Conservation (phyloP, 2,113 vertebrate species). For the Rostratula benghalensis region DNA sequence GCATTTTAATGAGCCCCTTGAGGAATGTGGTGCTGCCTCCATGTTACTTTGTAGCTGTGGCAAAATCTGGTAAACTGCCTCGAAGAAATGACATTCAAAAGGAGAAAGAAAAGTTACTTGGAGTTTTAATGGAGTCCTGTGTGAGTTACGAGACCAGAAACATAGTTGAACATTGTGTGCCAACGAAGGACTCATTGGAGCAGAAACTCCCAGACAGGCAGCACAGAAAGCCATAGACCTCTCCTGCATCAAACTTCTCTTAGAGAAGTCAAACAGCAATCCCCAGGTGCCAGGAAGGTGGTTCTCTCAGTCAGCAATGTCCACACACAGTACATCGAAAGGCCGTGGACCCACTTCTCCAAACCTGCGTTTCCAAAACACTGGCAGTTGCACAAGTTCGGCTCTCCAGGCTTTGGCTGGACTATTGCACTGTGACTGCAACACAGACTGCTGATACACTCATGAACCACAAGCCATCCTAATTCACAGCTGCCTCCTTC, state of each 20-base stretch:
- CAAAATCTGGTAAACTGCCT: background rate
- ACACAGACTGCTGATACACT: rapidly evolving
- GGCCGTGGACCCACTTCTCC: background rate
- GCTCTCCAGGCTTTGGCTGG: background rate
- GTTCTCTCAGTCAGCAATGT: background rate
- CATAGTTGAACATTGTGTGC: rapidly evolving
- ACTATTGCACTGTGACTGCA: background rate
- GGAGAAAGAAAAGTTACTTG: background rate
- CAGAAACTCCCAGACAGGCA: background rate
- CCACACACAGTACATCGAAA: rapidly evolving
- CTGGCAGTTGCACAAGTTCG: background rate
- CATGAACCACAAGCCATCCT: background rate
- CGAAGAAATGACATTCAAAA: background rate
- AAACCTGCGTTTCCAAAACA: background rate
- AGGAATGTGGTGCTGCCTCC: background rate
- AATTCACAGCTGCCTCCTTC: background rate
- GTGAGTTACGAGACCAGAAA: background rate
- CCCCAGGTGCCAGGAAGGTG: background rate
- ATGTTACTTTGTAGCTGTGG: background rate
- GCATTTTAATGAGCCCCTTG: background rate
- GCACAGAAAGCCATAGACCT: background rate
- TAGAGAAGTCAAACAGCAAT: background rate
- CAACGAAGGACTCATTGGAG: background rate
- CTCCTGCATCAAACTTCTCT: background rate
- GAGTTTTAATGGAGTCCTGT: background rate